Percentiles rank a stretch among this genome's conserved stretches.
Evolutionary conservation across 2,113 vertebrate genomes (phyloP).

Genomic region (Otis tarda): DNA sequence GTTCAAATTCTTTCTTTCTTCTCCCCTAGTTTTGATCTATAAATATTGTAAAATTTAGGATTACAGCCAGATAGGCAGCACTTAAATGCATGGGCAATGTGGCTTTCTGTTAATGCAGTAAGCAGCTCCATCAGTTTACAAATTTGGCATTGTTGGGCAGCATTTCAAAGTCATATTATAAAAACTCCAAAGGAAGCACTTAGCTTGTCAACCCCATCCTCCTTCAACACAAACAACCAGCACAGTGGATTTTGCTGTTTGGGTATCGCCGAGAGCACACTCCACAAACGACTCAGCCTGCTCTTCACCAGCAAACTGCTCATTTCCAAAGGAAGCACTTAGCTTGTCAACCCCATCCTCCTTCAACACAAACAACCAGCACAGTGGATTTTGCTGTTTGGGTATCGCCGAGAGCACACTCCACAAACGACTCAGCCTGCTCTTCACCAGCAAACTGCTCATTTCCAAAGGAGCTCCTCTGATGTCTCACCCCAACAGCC

Average conservation of each 20-base stretch:
- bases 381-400: neutral
- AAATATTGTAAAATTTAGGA: neutral
- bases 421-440: neutral
- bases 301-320: conserved; percentile 9
- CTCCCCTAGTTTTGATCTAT: neutral
- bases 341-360: conserved; percentile 63
- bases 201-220: conserved; percentile 65
- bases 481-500: neutral
- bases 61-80: neutral
- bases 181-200: conserved; percentile 64
- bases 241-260: neutral
- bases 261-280: neutral
- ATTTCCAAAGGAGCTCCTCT: conserved; percentile 19
- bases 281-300: neutral
- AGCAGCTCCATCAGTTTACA: neutral
- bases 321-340: conserved; percentile 68
- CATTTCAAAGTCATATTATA: conserved; percentile 45
- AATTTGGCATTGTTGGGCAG: neutral
- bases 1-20: neutral
- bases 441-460: conserved; percentile 9
- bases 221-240: neutral
- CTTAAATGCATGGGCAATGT: neutral
- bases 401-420: neutral
- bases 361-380: neutral
- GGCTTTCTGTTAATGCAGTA: neutral